Evolutionary conservation across 2,888 invertebrate genomes (phyloP), one percentile per base, ranked within the genome.

Genomic region (Notodonta ziczac): DNA sequence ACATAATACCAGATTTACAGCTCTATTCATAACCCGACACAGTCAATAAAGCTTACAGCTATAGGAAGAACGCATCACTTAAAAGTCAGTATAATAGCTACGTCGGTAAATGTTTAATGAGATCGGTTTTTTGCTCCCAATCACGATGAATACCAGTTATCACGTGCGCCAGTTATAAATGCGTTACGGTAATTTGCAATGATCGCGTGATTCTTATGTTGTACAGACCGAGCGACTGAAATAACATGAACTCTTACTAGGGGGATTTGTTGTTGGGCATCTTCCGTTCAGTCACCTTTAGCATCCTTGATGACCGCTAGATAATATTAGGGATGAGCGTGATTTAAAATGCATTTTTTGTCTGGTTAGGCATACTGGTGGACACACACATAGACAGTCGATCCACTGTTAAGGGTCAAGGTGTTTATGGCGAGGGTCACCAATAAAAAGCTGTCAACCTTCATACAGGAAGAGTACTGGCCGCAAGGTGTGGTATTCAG

Each of bases 111-210:
- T 55, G 59, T 70, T 67, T 76, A 78, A 74, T 62, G 67, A 64
- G 60, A 59, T 61, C 60, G 50, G 72, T 75, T 67, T 69, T 72
- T 73, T 59, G 78, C 76, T 39, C 16, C 7, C 77, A 74, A 65
- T 80, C 74, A 80, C 82, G 81, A 83, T 80, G 77, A 73, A 59
- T 70, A 72, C 73, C 70, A 69, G 69, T 68, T 72, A 77, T 74
- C 73, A 77, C 81, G 84, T 83, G 85, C 83, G 85, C 89, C 87
- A 83, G 86, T 89, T 87, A 88, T 24, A 24, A 24, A 24, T 67
- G 58, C 74, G 77, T 84, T 89, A 87, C 89, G 81, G 89, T 89
- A 84, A 84, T 76, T 77, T 69, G 68, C 66, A 69, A 73, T 77
- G 85, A 51, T 74, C 57, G 74, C 88, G 88, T 89, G 89, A 77